A percentile compares a stretch with the other conserved stretches of the same genome.
Evolutionary conservation across 1,140 invertebrate genomes (phyloP).

Genomic region (Neoseiulus cucumeris): DNA sequence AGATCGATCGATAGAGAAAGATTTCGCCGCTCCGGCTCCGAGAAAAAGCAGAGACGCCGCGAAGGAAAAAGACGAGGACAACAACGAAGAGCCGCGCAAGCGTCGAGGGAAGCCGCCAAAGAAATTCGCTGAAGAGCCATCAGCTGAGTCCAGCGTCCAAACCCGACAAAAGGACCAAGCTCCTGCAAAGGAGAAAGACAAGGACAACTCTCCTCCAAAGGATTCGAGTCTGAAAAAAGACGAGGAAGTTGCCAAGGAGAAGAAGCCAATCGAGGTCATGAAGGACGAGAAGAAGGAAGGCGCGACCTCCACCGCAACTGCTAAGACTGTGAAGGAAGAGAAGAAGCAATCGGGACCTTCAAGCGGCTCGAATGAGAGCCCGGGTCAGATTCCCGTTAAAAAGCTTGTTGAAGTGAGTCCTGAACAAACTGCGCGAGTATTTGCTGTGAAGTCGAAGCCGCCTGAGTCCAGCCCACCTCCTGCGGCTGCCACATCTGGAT

Average conservation of each 20-base stretch:
- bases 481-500: neutral
- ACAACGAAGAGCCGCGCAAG: neutral
- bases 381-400: constrained; percentile 10
- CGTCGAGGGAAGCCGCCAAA: neutral
- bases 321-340: constrained; percentile 16
- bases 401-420: constrained; percentile 10
- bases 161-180: neutral
- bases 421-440: constrained; percentile 1
- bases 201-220: constrained; percentile 20
- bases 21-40: too few relatives aligned
- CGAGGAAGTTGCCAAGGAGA: constrained; percentile 14
- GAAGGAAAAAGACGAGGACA: constrained; percentile 1
- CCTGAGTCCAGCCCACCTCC: neutral
- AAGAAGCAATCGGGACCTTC: constrained; percentile 9
- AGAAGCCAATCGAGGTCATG: constrained; percentile 16
- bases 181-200: constrained; percentile 24
- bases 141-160: neutral
- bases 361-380: constrained; percentile 13
- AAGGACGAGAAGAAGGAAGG: constrained; percentile 15
- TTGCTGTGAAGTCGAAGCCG: constrained; percentile 8
- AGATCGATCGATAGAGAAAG: too few relatives aligned
- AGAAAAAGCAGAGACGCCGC: neutral
- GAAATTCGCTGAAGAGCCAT: neutral
- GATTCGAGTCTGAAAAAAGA: constrained; percentile 15
- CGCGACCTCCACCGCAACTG: constrained; percentile 13